phyloP scores from a whole-genome alignment of 2,888 invertebrate species.

The Polymixis lichenea region DNA sequence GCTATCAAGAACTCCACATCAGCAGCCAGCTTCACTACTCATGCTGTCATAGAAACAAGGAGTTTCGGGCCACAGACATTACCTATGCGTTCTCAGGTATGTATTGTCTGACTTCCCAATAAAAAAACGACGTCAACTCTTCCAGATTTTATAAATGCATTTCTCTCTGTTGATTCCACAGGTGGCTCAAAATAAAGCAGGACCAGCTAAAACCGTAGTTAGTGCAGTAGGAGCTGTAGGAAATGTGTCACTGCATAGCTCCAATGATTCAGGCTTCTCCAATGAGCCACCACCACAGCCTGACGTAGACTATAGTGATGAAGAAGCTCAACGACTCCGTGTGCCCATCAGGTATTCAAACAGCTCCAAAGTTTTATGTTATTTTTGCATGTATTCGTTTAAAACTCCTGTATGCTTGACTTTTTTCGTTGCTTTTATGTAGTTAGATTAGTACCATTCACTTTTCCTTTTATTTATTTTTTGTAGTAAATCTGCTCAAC shows the following conservation, averaged over 20 bases:
- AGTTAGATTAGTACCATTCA: slow-evolving; percentile 74
- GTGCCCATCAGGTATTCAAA: slow-evolving; percentile 91
- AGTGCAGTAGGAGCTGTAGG: slow-evolving; percentile 90
- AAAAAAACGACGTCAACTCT: not conserved
- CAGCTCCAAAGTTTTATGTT: not conserved
- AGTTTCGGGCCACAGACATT: slow-evolving; percentile 88
- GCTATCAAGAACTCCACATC: slow-evolving; percentile 91
- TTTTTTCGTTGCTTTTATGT: slow-evolving; percentile 75
- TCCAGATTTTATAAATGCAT: not conserved
- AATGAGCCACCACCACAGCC: slow-evolving; percentile 97
- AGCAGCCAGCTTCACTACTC: slow-evolving; percentile 90
- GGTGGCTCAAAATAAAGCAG: slow-evolving; percentile 86
- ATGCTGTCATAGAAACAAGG: slow-evolving; percentile 87
- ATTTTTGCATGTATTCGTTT: slow-evolving; percentile 23
- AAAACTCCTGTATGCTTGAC: slow-evolving; percentile 65
- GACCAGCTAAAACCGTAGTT: slow-evolving; percentile 86
- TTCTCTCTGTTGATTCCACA: slow-evolving; percentile 59
- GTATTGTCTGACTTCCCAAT: not conserved
- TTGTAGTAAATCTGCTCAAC: slow-evolving; percentile 87
- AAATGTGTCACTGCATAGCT: slow-evolving; percentile 95
- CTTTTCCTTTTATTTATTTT: slow-evolving; percentile 76
- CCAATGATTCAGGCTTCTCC: slow-evolving; percentile 97
- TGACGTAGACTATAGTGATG: slow-evolving; percentile 97
- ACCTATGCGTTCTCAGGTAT: slow-evolving; percentile 87
- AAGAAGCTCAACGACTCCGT: slow-evolving; percentile 93